Base-by-base conservation (phyloP, 2,797 vertebrate genomes). In the Tiaroga cobitis region DNA sequence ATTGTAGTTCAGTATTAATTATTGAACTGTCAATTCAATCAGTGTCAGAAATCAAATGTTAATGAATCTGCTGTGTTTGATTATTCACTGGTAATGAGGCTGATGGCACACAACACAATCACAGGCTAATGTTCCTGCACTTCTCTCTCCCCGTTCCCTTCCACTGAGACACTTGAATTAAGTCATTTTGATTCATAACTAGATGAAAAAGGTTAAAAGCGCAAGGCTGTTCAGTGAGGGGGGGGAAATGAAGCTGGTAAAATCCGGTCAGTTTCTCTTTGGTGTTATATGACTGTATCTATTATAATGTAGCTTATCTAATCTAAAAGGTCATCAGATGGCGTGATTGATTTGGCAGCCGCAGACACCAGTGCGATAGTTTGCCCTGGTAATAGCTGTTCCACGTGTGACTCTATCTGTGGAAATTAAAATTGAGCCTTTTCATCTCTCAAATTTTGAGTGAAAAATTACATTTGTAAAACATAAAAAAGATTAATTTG, bases 261-360 rank as follows among this genome's bases (percentile, higher is more conserved):
- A 78, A 77, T 24, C 43, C 21, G 5, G 11, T 92, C 91, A 82
- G 87, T 84, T 87, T 8, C 84, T 88, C 86, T 89, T 80, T 34
- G 87, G 76, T 91, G 92, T 91, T 90, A 91, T 91, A 88, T 61
- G 77, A 87, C 89, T 88, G 87, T 88, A 79, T 88, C 91, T 92
- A 92, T 92, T 92, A 91, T 92, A 92, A 90, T 88, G 81, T 90
- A 92, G 92, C 92, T 92, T 94, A 92, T 94, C 91, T 93, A 90
- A 93, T 94, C 91, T 89, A 86, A 92, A 92, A 94, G 92, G 91
- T 92, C 92, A 94, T 92, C 88, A 87, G 89, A 87, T 90, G 63
- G 78, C 82, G 85, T 85, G 81, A 93, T 93, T 94, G 90, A 93
- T 94, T 94, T 93, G 88, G 88, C 88, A 89, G 85, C 77, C 79